Base-by-base conservation (phyloP, 2,888 invertebrate species). In the Invenusta paracnida region DNA sequence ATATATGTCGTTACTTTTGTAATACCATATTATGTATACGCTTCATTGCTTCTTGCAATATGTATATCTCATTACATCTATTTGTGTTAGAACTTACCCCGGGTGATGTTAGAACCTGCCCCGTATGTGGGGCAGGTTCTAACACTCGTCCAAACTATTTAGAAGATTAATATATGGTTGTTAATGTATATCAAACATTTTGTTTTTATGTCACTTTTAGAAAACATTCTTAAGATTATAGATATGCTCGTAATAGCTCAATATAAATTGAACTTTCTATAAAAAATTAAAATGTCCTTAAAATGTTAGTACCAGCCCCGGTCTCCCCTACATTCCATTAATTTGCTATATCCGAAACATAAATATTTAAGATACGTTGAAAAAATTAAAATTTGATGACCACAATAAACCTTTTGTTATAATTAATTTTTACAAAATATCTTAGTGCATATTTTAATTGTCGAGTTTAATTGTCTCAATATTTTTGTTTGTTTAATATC, bases 171-270 rank as follows among this genome's bases (percentile, higher is more conserved):
- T 48, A 48, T 48, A 17, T 48, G 48, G 73, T 73, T 73, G 73
- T 73, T 73, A 73, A 73, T 73, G 73, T 73, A 73, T 73, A 73
- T 73, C 73, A 73, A 73, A 73, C 73, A 73, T 73, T 73, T 73
- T 73, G 73, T 73, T 73, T 73, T 73, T 73, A 73, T 73, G 73
- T 73, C 73, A 73, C 73, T 73, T 73, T 73, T 73, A 73, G 73
- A 73, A 73, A 73, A 73, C 17, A 73, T 73, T 73, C 73, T 73
- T 73, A 73, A 73, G 73, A 73, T 73, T 73, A 73, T 73, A 73
- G 73, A 73, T 73, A 73, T 73, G 73, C 73, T 73, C 73, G 73
- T 73, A 73, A 73, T 73, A 73, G 73, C 73, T 73, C 73, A 73
- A 73, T 73, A 73, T 73, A 73, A 73, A 73, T 73, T 73, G 73